Percentiles rank a stretch among this genome's conserved stretches.
Evolutionary conservation across 2,888 invertebrate genomes (phyloP).

Genomic region (Oeneis ivallda): DNA sequence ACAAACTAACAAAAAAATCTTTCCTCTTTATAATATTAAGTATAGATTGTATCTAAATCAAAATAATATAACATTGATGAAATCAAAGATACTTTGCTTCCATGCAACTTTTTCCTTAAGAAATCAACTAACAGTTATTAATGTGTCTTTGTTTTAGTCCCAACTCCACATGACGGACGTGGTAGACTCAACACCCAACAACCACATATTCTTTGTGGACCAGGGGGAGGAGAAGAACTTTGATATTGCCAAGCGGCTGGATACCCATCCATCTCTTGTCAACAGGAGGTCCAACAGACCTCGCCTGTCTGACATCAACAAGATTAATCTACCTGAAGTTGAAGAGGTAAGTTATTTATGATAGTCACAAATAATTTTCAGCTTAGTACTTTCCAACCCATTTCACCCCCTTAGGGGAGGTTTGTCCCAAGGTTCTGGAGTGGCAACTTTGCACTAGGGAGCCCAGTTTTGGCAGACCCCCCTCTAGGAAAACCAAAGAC

Average conservation of each 20-base stretch:
- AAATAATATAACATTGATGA: too few species aligned
- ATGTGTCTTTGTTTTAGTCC: constrained; percentile 73
- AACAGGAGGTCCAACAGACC: constrained; percentile 86
- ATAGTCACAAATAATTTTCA: background rate
- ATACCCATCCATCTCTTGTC: constrained; percentile 88
- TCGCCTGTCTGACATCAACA: constrained; percentile 80
- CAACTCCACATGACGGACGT: constrained; percentile 91
- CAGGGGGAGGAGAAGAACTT: constrained; percentile 83
- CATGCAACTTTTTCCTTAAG: too few species aligned
- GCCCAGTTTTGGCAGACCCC: too few species aligned
- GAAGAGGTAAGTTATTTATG: constrained; percentile 60
- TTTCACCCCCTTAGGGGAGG: too few species aligned
- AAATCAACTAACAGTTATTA: too few species aligned
- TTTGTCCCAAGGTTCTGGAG: too few species aligned
- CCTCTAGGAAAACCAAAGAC: too few species aligned
- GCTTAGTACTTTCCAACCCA: too few species aligned
- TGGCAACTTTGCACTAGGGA: too few species aligned
- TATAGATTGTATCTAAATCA: too few species aligned
- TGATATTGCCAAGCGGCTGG: constrained; percentile 86
- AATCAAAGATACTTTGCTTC: background rate
- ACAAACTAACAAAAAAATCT: too few species aligned
- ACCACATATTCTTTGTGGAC: constrained; percentile 91
- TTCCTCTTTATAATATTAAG: too few species aligned
- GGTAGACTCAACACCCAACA: constrained; percentile 85
- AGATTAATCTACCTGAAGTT: constrained; percentile 82